Evolutionary conservation across 1,140 invertebrate species (phyloP).

Genomic region (Phortica variegata): DNA sequence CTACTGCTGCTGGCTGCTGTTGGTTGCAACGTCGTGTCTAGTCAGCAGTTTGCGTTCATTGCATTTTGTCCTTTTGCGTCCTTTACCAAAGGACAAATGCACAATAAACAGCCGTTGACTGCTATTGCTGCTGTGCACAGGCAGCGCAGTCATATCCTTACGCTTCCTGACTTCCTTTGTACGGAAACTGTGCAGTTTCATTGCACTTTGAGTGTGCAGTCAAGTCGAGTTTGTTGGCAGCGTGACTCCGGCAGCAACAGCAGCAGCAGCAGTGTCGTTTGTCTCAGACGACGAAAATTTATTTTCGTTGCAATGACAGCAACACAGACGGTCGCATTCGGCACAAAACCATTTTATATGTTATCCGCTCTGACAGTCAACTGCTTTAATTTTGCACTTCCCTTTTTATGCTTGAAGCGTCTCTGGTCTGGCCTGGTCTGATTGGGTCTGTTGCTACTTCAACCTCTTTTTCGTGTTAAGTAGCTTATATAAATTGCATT

Average conservation of each 20-base stretch:
- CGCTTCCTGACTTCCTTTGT: conserved; percentile 28
- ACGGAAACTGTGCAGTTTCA: conserved; percentile 36
- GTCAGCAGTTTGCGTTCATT: conserved; percentile 26
- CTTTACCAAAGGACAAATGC: conserved; percentile 47
- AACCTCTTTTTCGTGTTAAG: not conserved
- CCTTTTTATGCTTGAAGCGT: not conserved
- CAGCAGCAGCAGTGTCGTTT: conserved; percentile 32
- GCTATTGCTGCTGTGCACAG: not conserved
- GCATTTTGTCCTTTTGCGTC: conserved; percentile 43
- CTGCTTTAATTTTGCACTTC: no score
- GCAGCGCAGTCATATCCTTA: conserved; percentile 15
- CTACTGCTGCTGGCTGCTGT: conserved; percentile 3
- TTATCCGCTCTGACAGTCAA: no score
- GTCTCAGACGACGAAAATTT: conserved; percentile 32
- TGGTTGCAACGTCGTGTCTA: not conserved
- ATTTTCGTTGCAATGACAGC: conserved; percentile 12
- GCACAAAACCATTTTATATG: no score
- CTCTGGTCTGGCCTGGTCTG: no score
- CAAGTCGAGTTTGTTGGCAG: no score
- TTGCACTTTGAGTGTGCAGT: conserved; percentile 20
- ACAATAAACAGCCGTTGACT: conserved; percentile 35
- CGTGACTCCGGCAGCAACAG: not conserved
- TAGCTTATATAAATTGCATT: no score
- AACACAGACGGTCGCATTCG: no score
- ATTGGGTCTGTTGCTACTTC: no score